These are phyloP conservation scores for Lasioglossum calceatum DNA, from an alignment of 2,888 invertebrate species.

Conservation along the genomic window DNA sequence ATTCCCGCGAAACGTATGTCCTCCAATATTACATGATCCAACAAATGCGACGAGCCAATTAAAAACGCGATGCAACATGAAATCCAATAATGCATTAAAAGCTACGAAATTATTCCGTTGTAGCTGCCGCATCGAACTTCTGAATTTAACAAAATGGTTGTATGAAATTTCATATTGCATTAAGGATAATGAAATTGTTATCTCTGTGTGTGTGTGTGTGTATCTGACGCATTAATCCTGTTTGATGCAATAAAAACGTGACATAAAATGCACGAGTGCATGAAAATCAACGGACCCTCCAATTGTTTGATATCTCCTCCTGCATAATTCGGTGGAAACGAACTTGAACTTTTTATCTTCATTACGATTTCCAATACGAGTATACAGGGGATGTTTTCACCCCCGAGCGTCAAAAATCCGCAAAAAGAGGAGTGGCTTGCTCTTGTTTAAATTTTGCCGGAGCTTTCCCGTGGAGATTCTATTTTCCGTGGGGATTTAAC, in stretches of 20 bases:
- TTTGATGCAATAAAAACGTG: background rate
- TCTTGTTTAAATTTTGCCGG: background rate
- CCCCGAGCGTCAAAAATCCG: background rate
- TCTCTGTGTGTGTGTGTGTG: too few relatives aligned
- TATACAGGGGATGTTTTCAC: background rate
- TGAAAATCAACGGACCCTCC: too few relatives aligned
- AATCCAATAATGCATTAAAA: background rate
- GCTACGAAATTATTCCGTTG: background rate
- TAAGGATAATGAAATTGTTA: background rate
- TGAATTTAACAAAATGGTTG: background rate
- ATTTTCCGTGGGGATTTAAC: background rate
- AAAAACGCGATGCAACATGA: background rate
- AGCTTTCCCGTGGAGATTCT: background rate
- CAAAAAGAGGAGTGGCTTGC: background rate
- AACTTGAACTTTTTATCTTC: background rate
- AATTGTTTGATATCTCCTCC: background rate
- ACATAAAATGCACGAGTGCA: too few relatives aligned
- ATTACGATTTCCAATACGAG: too few relatives aligned
- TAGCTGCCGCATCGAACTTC: background rate
- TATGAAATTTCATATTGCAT: background rate
- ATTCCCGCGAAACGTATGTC: background rate
- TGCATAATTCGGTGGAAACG: background rate
- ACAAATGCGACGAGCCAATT: background rate
- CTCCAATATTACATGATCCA: background rate
- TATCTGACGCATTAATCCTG: background rate